Evolutionary conservation across 2,797 vertebrate genomes (phyloP), one percentile per base, ranked within the genome.

Genomic region (Choloepus didactylus): DNA sequence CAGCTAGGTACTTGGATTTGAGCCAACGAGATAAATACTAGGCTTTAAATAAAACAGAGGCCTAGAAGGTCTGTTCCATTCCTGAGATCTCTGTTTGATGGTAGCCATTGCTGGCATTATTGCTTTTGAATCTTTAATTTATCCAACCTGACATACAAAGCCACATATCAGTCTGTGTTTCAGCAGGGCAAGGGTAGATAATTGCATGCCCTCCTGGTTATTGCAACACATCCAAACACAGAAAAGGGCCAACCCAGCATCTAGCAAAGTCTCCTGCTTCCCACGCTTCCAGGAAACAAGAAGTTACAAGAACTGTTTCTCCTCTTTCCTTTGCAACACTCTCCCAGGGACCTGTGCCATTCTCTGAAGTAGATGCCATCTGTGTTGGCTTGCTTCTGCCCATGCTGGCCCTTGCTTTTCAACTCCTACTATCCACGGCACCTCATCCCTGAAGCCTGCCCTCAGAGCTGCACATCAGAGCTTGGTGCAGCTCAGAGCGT

Each of bases 1-100:
- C 97, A 97, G 79, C 21, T 29, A 93, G 94, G 93, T 95, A 66
- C 35, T 41, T 97, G 97, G 86, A 15, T 75, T 73, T 18, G n/a
- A 41, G 90, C 95, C 97, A 95, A 92, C 75, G 79, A 95, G 90
- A 92, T 54, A 96, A 94, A 92, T 81, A 76, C 54, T 49, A 75
- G 76, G 85, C 95, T 72, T 67, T 60, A 19, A 87, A 83, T 62
- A 25, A 93, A 96, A 59, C 94, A 95, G 95, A 88, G 89, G 93
- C 81, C 94, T 87, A 59, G 87, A 91, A 44, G 82, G 79, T 87
- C 85, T 86, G 85, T 83, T 91, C 69, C 2, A 0, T 86, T 91
- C 64, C 92, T 3, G 9, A 44, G 69, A 91, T 91, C 91, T 89
- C 93, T 91, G 92, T 77, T 93, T 91, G 93, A 87, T 83, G 86